Conservation (phyloP, 2,797 vertebrate genomes). For the Propithecus deckenii region DNA sequence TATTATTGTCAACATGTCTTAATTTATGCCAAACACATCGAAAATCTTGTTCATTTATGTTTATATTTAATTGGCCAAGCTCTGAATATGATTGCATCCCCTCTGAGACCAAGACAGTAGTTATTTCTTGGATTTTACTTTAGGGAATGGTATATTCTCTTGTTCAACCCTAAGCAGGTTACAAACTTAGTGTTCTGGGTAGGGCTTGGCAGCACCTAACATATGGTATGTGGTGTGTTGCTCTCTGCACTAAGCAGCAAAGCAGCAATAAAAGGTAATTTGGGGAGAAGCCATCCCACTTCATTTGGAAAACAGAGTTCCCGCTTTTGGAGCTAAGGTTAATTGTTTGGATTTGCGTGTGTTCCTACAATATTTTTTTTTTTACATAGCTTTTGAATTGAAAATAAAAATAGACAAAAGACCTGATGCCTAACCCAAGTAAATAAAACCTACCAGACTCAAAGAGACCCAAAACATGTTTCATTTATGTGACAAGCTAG, state of each 20-base stretch:
- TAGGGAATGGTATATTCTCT: not conserved
- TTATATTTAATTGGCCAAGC: not conserved
- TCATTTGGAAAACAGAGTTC: slow-evolving; percentile 31
- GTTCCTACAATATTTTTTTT: not conserved
- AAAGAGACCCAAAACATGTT: not conserved
- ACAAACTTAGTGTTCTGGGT: not conserved
- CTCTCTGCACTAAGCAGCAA: not conserved
- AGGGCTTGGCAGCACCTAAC: not conserved
- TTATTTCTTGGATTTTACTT: not conserved
- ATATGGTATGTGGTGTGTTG: not conserved
- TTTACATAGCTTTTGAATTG: not conserved
- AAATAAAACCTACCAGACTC: slow-evolving; percentile 6
- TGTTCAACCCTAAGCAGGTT: not conserved
- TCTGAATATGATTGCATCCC: not conserved
- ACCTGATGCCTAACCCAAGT: not conserved
- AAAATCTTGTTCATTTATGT: not conserved
- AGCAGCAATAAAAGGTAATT: not conserved
- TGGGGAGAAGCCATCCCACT: not conserved
- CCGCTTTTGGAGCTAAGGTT: not conserved
- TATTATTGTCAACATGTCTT: not conserved
- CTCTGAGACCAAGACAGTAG: not conserved
- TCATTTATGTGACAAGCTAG: not conserved
- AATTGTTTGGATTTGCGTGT: not conserved
- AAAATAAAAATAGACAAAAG: slow-evolving; percentile 26
- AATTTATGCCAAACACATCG: not conserved